A percentile compares a stretch with the other conserved stretches of the same genome.
Evolutionary conservation across 2,797 vertebrate genomes (phyloP).

Genomic region (Dallia pectoralis): DNA sequence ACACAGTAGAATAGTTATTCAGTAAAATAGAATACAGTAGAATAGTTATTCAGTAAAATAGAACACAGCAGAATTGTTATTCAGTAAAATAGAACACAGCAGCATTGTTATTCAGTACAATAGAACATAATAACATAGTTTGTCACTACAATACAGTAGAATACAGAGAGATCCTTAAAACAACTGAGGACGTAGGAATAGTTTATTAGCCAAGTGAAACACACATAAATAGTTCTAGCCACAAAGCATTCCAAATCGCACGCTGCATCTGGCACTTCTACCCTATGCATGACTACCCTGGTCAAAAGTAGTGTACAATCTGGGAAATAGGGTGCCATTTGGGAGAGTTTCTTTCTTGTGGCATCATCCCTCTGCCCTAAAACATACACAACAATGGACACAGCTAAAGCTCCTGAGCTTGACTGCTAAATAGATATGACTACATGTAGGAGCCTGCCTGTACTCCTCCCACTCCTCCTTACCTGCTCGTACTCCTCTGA

Average conservation of each 20-base stretch:
- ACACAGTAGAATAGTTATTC: background rate
- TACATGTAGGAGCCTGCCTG: constrained; percentile 42
- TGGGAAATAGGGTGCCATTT: background rate
- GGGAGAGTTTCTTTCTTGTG: constrained; percentile 24
- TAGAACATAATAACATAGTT: background rate
- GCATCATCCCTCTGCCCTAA: constrained; percentile 23
- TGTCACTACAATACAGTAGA: background rate
- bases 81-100: background rate
- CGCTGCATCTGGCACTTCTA: background rate
- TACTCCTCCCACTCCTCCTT: background rate
- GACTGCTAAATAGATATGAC: constrained; percentile 13
- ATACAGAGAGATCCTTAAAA: background rate
- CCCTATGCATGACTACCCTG: background rate
- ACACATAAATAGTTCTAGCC: too few relatives aligned
- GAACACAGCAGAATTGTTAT: constrained; percentile 13
- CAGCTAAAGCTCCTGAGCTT: constrained; percentile 38
- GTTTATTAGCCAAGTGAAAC: too few relatives aligned
- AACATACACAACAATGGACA: constrained; percentile 45
- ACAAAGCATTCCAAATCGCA: background rate
- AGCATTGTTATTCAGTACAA: background rate
- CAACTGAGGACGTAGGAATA: background rate
- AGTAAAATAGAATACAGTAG: too few relatives aligned
- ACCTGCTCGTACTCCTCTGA: background rate
- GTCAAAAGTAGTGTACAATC: background rate
- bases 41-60: constrained; percentile 32